Conservation (phyloP, 2,888 invertebrate genomes). For the Brachypalpus laphriformis region DNA sequence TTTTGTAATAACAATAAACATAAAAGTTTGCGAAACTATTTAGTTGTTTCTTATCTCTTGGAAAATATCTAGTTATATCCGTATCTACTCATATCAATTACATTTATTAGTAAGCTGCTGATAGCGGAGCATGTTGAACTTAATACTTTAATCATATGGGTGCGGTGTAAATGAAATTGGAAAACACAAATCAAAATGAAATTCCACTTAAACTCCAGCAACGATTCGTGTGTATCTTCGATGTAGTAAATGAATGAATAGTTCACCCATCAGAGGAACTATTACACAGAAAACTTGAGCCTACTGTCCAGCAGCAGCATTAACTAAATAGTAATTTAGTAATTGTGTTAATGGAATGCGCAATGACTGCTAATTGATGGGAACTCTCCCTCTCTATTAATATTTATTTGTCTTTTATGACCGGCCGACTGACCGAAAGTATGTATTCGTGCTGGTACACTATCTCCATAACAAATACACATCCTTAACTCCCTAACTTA, state of each 20-base stretch:
- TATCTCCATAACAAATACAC: neutral
- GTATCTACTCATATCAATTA: constrained; percentile 45
- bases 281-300: neutral
- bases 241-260: constrained; percentile 10
- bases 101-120: constrained; percentile 44
- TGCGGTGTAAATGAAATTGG: constrained; percentile 38
- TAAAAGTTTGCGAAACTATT: constrained; percentile 1
- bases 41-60: constrained; percentile 20
- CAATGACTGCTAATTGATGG: constrained; percentile 68
- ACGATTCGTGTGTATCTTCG: neutral
- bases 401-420: constrained; percentile 64
- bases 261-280: neutral
- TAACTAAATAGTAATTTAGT: constrained; percentile 62
- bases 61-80: neutral
- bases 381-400: constrained; percentile 59
- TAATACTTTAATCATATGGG: constrained; percentile 45
- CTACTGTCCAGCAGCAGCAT: constrained; percentile 21
- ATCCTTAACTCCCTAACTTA: neutral
- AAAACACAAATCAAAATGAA: constrained; percentile 22
- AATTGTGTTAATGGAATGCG: constrained; percentile 69
- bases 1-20: constrained; percentile 2
- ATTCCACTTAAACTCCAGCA: neutral
- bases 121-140: constrained; percentile 37
- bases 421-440: neutral
- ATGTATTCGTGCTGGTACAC: neutral